Evolutionary conservation across 2,797 vertebrate species (phyloP).

Genomic region (Tragelaphus oryx): DNA sequence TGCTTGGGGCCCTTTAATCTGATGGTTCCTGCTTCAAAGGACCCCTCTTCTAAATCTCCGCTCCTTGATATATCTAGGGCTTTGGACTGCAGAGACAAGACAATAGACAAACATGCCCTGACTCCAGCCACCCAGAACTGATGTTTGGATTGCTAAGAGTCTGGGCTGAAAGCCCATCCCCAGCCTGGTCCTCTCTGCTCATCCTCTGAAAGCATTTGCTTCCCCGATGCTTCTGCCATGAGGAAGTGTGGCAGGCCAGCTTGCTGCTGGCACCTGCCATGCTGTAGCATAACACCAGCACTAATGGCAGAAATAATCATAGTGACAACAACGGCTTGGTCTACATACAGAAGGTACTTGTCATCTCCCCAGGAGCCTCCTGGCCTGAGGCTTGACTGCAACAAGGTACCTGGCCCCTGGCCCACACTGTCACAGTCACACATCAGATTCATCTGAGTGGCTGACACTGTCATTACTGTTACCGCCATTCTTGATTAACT

Average conservation of each 20-base stretch:
- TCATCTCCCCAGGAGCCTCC: conserved; percentile 47
- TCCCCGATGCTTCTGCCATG: conserved; percentile 28
- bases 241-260: conserved; percentile 47
- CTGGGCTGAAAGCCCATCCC: background rate
- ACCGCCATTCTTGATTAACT: conserved; percentile 26
- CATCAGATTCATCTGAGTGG: conserved; percentile 20
- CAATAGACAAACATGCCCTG: background rate
- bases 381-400: conserved; percentile 48
- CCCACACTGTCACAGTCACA: conserved; percentile 19
- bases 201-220: conserved; percentile 39
- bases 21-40: background rate
- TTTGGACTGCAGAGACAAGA: background rate
- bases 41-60: background rate
- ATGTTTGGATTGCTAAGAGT: background rate
- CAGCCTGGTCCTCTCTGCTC: conserved; percentile 27
- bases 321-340: conserved; percentile 40
- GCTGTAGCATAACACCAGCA: conserved; percentile 44
- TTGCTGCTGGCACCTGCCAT: conserved; percentile 59
- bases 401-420: conserved; percentile 30
- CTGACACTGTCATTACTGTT: conserved; percentile 51
- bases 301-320: conserved; percentile 66
- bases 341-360: conserved; percentile 53
- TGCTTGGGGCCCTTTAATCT: background rate
- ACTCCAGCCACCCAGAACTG: background rate
- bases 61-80: background rate